phyloP scores from a whole-genome alignment of 1,140 invertebrate genomes.

The Sycobia sp. region DNA sequence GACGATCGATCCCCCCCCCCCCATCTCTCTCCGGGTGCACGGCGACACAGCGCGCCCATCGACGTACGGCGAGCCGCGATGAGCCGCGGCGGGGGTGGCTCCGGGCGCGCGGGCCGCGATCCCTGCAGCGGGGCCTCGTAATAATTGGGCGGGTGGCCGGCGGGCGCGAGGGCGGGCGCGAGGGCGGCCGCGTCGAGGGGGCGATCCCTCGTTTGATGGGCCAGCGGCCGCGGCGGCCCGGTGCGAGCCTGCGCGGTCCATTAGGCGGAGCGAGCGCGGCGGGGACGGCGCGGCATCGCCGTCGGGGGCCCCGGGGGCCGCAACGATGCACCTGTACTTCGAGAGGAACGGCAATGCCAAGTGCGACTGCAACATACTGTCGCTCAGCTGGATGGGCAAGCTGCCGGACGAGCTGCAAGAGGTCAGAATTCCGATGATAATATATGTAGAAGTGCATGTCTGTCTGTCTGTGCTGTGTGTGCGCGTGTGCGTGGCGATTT shows the following conservation, averaged over 20 bases:
- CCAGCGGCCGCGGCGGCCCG: too few relatives aligned
- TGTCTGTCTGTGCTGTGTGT: too few relatives aligned
- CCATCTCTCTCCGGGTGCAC: too few relatives aligned
- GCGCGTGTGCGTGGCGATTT: too few relatives aligned
- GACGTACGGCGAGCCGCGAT: not conserved
- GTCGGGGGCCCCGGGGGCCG: not conserved
- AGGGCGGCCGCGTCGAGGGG: too few relatives aligned
- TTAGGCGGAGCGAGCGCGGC: too few relatives aligned
- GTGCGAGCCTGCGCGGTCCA: too few relatives aligned
- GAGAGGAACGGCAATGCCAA: conserved; percentile 90
- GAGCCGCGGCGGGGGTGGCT: not conserved
- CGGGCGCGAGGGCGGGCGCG: not conserved
- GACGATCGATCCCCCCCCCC: conserved; percentile 15
- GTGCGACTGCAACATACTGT: conserved; percentile 93
- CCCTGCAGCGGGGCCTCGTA: too few relatives aligned
- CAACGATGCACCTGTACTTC: conserved; percentile 86
- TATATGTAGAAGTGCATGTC: too few relatives aligned
- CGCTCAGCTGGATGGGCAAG: conserved; percentile 97
- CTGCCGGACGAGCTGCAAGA: conserved; percentile 92
- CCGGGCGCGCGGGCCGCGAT: not conserved
- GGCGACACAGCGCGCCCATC: not conserved
- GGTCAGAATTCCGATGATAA: conserved; percentile 72
- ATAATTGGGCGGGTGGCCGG: too few relatives aligned
- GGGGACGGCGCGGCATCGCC: too few relatives aligned
- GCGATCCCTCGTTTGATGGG: too few relatives aligned